Evolutionary conservation across 2,113 vertebrate species (phyloP), one percentile per base, ranked within the genome.

Genomic region (Mastomys natalensis): DNA sequence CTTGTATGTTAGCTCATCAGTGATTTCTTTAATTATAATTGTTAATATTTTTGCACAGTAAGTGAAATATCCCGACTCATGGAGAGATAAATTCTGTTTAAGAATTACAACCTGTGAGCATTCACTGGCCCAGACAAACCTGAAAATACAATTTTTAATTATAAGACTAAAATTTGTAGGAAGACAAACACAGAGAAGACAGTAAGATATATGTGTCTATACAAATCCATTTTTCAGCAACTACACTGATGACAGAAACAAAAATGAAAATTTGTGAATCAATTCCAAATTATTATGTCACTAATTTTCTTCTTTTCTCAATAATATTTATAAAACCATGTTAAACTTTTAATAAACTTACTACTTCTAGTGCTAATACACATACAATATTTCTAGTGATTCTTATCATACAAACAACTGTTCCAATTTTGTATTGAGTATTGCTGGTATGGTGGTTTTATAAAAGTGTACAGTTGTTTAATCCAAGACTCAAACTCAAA

Each of bases 191-290:
- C 12, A 53, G 91, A 40, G 17, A 34, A 37, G 74, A 91, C 73
- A 88, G 40, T n/a, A 66, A 87, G 7, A 43, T 72, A 76, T 3
- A 40, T 43, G 1, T 31, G 48, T 4, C 37, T 92, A 29, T 21
- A 40, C 13, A 95, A 93, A 31, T 2, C 6, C 93, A 80, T 55
- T 95, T 96, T 81, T 72, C 0, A 85, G 10, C 16, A 86, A 70
- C 7, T 86, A 62, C 72, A 12, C 22, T 76, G 13, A 84, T 95
- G 21, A 88, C 7, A 86, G 55, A 89, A 89, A 93, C 45, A 81
- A 87, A 94, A 92, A 85, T 74, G 40, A 11, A 77, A 90, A 8
- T 48, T 95, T 17, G 21, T 58, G 31, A 90, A 72, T 92, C 68
- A 66, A 3, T 26, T 16, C 37, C 58, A 91, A 91, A 78, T 24